Conservation (phyloP, 2,797 vertebrate genomes). For the Rallus crepitans region DNA sequence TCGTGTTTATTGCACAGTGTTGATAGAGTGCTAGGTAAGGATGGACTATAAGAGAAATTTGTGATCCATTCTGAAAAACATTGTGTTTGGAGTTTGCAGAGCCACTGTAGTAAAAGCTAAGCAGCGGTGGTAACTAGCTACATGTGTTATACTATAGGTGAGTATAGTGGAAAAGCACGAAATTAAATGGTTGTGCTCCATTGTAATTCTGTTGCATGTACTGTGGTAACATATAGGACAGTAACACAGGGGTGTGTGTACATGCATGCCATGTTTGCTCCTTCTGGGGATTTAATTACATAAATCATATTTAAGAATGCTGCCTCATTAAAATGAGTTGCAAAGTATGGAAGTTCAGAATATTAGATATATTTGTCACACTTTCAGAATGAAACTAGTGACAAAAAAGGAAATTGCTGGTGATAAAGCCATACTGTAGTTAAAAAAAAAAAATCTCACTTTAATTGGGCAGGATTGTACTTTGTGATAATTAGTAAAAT, state of each 20-base stretch:
- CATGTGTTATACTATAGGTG: neutral
- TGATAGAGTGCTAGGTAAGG: neutral
- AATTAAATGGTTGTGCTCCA: neutral
- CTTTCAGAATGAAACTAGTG: neutral
- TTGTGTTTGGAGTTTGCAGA: neutral
- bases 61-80: neutral
- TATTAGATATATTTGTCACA: neutral
- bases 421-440: neutral
- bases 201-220: neutral
- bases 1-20: neutral
- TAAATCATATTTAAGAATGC: neutral
- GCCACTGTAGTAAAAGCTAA: neutral
- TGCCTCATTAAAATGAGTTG: slow-evolving; percentile 10
- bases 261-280: neutral
- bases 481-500: neutral
- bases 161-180: neutral
- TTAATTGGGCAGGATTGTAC: neutral
- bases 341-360: neutral
- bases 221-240: neutral
- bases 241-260: neutral
- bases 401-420: neutral
- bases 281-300: neutral
- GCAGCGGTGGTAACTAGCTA: neutral
- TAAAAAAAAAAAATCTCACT: neutral
- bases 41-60: neutral